phyloP scores from a whole-genome alignment of 2,797 vertebrate genomes.

The Aphelocoma californica region DNA sequence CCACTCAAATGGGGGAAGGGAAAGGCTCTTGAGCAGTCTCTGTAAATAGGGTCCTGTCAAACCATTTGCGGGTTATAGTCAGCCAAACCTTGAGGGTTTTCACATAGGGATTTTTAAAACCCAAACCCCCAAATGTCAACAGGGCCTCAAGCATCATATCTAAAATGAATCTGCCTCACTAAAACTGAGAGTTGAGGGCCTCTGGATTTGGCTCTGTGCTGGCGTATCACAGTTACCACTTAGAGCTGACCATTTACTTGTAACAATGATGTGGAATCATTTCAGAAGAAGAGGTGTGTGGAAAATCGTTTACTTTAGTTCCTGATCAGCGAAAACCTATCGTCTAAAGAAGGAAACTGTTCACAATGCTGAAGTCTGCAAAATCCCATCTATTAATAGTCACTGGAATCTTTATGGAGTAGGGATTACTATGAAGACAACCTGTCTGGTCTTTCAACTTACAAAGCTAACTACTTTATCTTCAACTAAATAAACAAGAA shows the following conservation, averaged over 20 bases:
- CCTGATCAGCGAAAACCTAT: background rate
- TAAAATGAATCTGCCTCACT: background rate
- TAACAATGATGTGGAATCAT: background rate
- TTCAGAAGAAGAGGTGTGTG: background rate
- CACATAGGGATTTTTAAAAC: background rate
- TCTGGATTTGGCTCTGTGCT: background rate
- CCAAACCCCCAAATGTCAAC: background rate
- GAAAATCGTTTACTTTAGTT: background rate
- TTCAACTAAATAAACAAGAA: background rate
- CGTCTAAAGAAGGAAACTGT: background rate
- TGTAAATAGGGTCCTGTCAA: conserved; percentile 45
- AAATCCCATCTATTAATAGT: background rate
- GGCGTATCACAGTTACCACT: background rate
- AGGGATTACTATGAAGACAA: background rate
- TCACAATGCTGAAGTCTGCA: background rate
- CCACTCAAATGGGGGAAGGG: conserved; percentile 38
- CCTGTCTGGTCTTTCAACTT: background rate
- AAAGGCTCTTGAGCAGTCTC: conserved; percentile 2
- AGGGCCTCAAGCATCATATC: background rate
- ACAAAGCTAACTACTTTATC: background rate
- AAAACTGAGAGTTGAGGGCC: background rate
- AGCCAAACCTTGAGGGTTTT: conserved; percentile 36
- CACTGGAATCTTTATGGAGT: background rate
- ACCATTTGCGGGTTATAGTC: conserved; percentile 32
- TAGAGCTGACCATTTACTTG: background rate